Percentiles rank a stretch among this genome's conserved stretches.
phyloP scores from a whole-genome alignment of 2,888 invertebrate genomes.

The Aspidiotus destructor region DNA sequence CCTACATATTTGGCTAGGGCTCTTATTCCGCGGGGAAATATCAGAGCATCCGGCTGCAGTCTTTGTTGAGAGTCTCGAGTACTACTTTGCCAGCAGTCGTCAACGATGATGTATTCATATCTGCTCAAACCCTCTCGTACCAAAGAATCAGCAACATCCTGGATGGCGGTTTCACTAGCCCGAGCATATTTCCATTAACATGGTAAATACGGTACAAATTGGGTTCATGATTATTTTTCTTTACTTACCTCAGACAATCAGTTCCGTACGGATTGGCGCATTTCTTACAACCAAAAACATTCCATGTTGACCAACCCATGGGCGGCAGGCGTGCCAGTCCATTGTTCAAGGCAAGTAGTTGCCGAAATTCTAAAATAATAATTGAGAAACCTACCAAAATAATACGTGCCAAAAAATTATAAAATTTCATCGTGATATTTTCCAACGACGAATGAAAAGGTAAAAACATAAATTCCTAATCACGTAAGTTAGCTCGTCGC shows the following conservation, averaged over 20 bases:
- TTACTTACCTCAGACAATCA: conserved; percentile 54
- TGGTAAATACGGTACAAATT: too few relatives aligned
- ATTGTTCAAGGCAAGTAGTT: conserved; percentile 46
- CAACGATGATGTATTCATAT: conserved; percentile 52
- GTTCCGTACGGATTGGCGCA: conserved; percentile 50
- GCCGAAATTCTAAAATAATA: too few relatives aligned
- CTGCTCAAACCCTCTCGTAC: conserved; percentile 53
- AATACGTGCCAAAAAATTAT: too few relatives aligned
- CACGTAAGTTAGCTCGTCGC: too few relatives aligned
- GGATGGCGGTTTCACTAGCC: conserved; percentile 48
- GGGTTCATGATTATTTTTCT: neutral
- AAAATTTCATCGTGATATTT: too few relatives aligned
- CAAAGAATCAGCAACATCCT: conserved; percentile 48
- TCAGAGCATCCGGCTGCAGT: conserved; percentile 46
- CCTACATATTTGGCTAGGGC: conserved; percentile 52
- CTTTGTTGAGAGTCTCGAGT: conserved; percentile 47
- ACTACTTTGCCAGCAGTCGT: conserved; percentile 53
- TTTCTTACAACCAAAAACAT: conserved; percentile 53
- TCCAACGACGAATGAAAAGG: too few relatives aligned
- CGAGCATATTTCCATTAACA: too few relatives aligned
- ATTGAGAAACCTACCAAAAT: too few relatives aligned
- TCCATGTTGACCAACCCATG: conserved; percentile 65
- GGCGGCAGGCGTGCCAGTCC: conserved; percentile 58
- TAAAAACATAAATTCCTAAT: too few relatives aligned
- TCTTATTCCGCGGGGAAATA: conserved; percentile 55